These are phyloP conservation scores for Bos javanicus DNA, from an alignment of 2,113 vertebrate genomes.

Conservation along the genomic window DNA sequence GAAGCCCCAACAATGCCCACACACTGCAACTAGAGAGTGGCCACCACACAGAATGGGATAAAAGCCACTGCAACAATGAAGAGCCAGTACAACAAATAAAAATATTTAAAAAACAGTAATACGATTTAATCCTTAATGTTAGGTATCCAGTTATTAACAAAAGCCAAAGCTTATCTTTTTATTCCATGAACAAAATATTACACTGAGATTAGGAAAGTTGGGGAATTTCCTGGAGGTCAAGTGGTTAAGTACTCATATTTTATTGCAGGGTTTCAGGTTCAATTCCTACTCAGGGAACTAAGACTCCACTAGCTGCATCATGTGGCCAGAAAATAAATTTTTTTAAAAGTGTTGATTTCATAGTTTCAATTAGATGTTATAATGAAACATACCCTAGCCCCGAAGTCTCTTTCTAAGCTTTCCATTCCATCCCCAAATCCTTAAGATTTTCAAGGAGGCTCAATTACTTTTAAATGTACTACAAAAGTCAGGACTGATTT, in stretches of 20 bases:
- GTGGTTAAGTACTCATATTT: not conserved
- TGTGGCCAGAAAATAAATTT: not conserved
- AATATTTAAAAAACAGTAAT: not conserved
- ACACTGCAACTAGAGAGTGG: not conserved
- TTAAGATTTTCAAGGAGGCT: not conserved
- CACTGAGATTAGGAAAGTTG: not conserved
- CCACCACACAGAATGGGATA: not conserved
- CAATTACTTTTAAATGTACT: not conserved
- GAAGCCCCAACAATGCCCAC: not conserved
- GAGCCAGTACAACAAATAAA: not conserved
- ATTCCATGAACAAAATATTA: not conserved
- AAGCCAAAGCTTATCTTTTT: not conserved
- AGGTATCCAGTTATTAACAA: not conserved
- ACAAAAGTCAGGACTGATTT: not conserved
- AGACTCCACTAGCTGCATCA: not conserved
- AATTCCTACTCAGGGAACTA: not conserved
- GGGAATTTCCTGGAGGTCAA: not conserved
- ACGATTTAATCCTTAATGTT: not conserved
- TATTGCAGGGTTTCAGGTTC: not conserved
- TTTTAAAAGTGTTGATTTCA: not conserved
- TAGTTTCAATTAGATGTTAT: not conserved
- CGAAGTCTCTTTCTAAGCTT: not conserved
- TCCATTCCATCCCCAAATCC: not conserved
- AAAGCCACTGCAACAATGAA: not conserved
- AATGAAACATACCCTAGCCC: not conserved